Conservation (phyloP, 2,888 invertebrate genomes). For the Escarpia spicata region DNA sequence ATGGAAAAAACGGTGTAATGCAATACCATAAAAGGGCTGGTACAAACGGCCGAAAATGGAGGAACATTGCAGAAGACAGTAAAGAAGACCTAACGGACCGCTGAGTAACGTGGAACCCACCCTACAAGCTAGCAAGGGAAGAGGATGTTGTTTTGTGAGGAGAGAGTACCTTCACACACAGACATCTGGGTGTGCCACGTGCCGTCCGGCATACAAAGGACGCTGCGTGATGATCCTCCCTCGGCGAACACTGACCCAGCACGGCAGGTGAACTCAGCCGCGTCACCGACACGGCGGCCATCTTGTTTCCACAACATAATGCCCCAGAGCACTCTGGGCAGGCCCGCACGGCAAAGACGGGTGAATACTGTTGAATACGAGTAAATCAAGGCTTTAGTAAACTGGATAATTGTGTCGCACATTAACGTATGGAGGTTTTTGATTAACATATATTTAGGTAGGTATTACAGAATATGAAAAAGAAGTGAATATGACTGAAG, state of each 20-base stretch:
- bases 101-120: no score
- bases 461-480: neutral
- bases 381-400: neutral
- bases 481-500: no score
- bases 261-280: neutral
- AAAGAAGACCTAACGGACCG: no score
- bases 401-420: neutral
- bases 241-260: conserved; percentile 3
- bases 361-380: neutral
- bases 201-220: neutral
- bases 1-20: no score
- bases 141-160: neutral
- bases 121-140: no score
- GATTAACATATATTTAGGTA: neutral
- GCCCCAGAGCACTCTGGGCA: neutral
- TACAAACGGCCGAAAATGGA: no score
- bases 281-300: neutral
- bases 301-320: neutral
- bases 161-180: neutral
- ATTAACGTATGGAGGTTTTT: neutral
- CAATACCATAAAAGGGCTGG: no score
- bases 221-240: neutral
- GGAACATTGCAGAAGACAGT: no score
- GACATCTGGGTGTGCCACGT: neutral
- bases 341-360: neutral